Evolutionary conservation across 1,140 invertebrate species (phyloP), one percentile per base, ranked within the genome.

Genomic region (Leptopilina clavipes): DNA sequence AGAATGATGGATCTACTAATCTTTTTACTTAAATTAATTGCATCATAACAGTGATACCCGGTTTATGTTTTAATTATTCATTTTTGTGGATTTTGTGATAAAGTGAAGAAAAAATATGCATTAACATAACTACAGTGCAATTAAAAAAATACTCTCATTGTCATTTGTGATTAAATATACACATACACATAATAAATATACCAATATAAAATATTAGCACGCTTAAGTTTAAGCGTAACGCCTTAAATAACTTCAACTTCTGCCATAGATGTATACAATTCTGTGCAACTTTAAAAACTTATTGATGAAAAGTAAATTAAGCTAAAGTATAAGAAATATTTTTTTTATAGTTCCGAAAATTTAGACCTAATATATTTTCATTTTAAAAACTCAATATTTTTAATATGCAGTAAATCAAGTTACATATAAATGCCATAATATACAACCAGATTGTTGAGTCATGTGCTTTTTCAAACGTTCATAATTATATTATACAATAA

Each of bases 401-500:
- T 40, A 40, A 40, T 40, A 40, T 40, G 9, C 37, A 40, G 8
- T 7, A 40, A 40, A 40, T 7, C 37, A 40, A 8, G 37, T 40
- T 40, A 9, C 37, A 40, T 40, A 6, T 40, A 40, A 40, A 40
- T 40, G 3, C 37, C 2, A 40, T 40, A 40, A 40, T 40, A 40
- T 40, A 8, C 9, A 3, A 40, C 37, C 25, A 31, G 25, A 31
- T 31, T 31, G 2, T 3, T 31, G 25, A 31, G 25, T 31, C 25
- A 31, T 40, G 37, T 40, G 37, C 37, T 40, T 40, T 40, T 40
- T 40, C 9, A 40, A 40, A 40, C 75, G 56, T 77, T 5, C 25
- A 1, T 31, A 31, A 31, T 31, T 59, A 59, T 14, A 25, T 8
- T 73, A 75, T n/a, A 37, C 48, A 72, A 72, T 71, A 18, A 80